A percentile compares a stretch with the other conserved stretches of the same genome.
phyloP scores from a whole-genome alignment of 1,140 invertebrate species.

The Rhopalosiphum padi region DNA sequence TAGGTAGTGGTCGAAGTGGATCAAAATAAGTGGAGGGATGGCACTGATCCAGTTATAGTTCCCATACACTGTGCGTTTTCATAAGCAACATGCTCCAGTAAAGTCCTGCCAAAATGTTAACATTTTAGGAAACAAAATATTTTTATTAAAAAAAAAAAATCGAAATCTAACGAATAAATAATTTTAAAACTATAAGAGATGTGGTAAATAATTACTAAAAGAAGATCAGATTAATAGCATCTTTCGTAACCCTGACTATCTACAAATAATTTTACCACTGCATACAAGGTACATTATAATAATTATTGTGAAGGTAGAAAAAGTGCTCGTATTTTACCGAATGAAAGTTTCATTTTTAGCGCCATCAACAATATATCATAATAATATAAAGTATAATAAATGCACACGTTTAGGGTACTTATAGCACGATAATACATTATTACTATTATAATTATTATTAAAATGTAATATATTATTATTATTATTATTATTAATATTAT shows the following conservation, averaged over 20 bases:
- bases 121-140: not conserved
- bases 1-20: not conserved
- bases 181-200: no score
- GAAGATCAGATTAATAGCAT: no score
- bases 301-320: not conserved
- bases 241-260: not conserved
- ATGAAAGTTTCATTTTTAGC: no score
- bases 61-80: not conserved
- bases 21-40: not conserved
- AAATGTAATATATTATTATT: not conserved
- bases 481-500: not conserved
- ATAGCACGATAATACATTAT: not conserved
- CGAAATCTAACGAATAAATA: no score
- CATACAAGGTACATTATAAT: not conserved
- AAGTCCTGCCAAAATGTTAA: not conserved
- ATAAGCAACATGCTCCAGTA: not conserved
- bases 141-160: not conserved
- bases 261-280: not conserved
- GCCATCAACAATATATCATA: not conserved
- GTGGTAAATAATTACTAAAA: no score
- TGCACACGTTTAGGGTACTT: not conserved
- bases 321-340: not conserved
- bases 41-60: not conserved
- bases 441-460: no score
- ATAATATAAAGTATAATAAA: not conserved